Conservation (phyloP, 2,113 vertebrate genomes). For the Fregetta grallaria region DNA sequence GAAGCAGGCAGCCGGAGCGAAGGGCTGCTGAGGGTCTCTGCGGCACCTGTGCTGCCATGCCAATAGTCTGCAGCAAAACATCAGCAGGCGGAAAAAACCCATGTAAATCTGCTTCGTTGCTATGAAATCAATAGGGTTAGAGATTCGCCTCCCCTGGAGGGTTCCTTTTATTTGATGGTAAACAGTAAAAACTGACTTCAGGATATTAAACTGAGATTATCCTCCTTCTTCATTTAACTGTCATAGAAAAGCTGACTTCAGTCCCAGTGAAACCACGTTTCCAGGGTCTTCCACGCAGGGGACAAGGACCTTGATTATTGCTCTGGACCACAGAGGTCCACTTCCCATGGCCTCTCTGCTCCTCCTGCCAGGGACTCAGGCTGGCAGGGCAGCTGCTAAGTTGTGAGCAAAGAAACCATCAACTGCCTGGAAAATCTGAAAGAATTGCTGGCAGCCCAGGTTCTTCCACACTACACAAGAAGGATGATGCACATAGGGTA, state of each 20-base stretch:
- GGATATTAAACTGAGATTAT: neutral
- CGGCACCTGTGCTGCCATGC: neutral
- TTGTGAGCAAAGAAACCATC: neutral
- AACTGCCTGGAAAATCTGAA: neutral
- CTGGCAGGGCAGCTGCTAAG: neutral
- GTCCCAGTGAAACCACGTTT: neutral
- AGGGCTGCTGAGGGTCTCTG: neutral
- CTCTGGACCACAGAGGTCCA: neutral
- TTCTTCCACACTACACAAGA: neutral
- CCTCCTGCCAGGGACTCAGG: neutral
- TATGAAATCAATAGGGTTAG: neutral
- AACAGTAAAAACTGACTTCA: neutral
- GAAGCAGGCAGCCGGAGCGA: neutral
- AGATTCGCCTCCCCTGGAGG: neutral
- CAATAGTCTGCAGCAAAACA: neutral
- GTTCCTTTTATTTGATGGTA: neutral
- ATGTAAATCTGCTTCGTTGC: neutral
- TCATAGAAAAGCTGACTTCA: neutral
- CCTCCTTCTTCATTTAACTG: neutral
- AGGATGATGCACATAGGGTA: neutral
- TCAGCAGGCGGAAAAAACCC: fast-evolving
- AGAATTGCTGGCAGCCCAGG: neutral
- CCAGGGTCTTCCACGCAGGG: neutral
- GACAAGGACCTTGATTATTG: neutral
- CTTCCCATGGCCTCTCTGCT: neutral